phyloP scores from a whole-genome alignment of 2,888 invertebrate species.

The Cistogaster globosa region DNA sequence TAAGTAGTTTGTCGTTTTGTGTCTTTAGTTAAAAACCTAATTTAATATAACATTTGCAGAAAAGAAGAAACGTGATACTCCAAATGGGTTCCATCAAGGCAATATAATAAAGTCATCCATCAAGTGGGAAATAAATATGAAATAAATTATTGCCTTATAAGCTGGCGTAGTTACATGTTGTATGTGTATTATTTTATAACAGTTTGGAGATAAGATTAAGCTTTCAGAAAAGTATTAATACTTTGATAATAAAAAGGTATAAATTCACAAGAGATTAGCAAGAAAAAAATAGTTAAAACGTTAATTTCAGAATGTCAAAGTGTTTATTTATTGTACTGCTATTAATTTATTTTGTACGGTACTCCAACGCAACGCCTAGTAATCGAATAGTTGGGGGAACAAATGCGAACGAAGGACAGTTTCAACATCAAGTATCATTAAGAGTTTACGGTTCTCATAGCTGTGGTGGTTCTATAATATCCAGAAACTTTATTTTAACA shows the following conservation, averaged over 20 bases:
- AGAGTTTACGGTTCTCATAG: conserved; percentile 73
- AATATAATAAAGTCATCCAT: too few relatives aligned
- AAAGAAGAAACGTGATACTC: too few relatives aligned
- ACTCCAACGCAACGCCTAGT: conserved; percentile 33
- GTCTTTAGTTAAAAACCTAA: too few relatives aligned
- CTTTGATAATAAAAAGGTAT: not conserved
- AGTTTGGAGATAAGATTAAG: too few relatives aligned
- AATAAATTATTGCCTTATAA: too few relatives aligned
- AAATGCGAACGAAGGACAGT: conserved; percentile 78
- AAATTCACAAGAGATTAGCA: not conserved
- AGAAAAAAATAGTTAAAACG: not conserved
- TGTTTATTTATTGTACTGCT: not conserved
- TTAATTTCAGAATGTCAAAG: not conserved
- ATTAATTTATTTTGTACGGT: not conserved
- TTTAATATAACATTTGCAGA: too few relatives aligned
- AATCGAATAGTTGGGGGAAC: conserved; percentile 79
- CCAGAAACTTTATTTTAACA: conserved; percentile 76
- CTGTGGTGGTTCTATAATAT: conserved; percentile 80
- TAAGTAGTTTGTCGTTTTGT: too few relatives aligned
- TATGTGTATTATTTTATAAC: too few relatives aligned
- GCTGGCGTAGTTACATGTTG: too few relatives aligned
- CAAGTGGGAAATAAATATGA: too few relatives aligned
- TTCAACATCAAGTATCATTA: conserved; percentile 82
- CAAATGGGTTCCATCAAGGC: too few relatives aligned
- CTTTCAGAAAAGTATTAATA: too few relatives aligned